Evolutionary conservation across 2,888 invertebrate genomes (phyloP).

Genomic region (Cantharis rufa): DNA sequence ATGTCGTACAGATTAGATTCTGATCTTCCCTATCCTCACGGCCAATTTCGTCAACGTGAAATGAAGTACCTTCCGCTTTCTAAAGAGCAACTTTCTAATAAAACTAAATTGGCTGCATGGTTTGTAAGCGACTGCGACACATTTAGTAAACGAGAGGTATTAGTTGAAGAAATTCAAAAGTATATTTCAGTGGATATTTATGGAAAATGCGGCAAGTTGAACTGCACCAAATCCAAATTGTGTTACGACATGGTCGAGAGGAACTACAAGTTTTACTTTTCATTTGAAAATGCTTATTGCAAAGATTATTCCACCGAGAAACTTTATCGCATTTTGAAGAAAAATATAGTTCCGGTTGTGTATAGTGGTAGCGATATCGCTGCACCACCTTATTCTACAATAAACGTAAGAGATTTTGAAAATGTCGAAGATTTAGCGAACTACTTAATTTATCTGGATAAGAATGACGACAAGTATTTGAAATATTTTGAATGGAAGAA

Average conservation of each 20-base stretch:
- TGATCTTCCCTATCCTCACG: conserved; percentile 53
- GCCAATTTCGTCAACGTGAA: conserved; percentile 24
- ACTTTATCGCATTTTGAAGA: conserved; percentile 22
- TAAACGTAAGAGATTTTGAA: conserved; percentile 27
- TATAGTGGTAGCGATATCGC: conserved; percentile 25
- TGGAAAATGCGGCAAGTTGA: conserved; percentile 62
- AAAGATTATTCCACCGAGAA: conserved; percentile 36
- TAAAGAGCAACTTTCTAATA: conserved; percentile 35
- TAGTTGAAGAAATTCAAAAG: conserved; percentile 58
- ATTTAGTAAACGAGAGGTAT: conserved; percentile 53
- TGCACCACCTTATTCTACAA: conserved; percentile 32
- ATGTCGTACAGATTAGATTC: conserved; percentile 60
- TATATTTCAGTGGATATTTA: conserved; percentile 66
- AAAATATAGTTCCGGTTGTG: conserved; percentile 31
- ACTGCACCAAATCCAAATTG: conserved; percentile 41
- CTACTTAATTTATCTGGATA: conserved; percentile 24
- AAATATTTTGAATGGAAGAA: conserved; percentile 35
- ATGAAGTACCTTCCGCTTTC: conserved; percentile 34
- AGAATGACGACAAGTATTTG: conserved; percentile 22
- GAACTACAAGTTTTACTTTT: conserved; percentile 34
- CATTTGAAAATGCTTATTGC: conserved; percentile 35
- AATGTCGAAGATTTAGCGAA: conserved; percentile 21
- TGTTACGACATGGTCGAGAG: conserved; percentile 58
- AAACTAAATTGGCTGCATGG: conserved; percentile 61
- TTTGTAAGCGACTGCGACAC: conserved; percentile 61